These are phyloP conservation scores for Galeopterus variegatus DNA, from an alignment of 2,113 vertebrate genomes.

Conservation along the genomic window DNA sequence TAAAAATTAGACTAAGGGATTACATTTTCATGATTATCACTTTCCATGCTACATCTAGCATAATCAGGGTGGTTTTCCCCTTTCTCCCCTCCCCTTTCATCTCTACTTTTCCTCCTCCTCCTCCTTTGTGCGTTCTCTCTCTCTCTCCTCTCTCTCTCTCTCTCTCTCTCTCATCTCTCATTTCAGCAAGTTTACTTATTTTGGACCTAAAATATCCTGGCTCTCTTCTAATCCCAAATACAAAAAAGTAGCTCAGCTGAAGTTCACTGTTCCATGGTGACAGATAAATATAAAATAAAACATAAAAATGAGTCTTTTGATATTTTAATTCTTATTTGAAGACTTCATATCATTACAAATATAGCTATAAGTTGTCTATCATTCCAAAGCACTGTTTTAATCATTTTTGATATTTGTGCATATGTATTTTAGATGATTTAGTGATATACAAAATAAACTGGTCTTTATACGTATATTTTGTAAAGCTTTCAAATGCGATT, in stretches of 20 bases:
- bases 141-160: neutral
- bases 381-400: neutral
- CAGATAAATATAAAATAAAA: neutral
- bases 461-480: neutral
- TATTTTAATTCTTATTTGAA: neutral
- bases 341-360: neutral
- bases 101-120: neutral
- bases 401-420: neutral
- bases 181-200: neutral
- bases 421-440: neutral
- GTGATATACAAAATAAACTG: neutral
- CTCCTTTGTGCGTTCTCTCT: accelerated
- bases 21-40: neutral
- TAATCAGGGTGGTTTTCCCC: neutral
- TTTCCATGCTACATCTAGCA: neutral
- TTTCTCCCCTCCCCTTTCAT: neutral
- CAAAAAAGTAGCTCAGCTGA: neutral
- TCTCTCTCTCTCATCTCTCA: neutral
- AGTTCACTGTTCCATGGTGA: neutral
- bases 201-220: neutral
- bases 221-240: neutral
- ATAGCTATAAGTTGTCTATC: neutral
- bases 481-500: neutral
- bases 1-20: neutral
- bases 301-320: neutral